Evolutionary conservation across 2,797 vertebrate species (phyloP).

Genomic region (Synaphobranchus kaupii): DNA sequence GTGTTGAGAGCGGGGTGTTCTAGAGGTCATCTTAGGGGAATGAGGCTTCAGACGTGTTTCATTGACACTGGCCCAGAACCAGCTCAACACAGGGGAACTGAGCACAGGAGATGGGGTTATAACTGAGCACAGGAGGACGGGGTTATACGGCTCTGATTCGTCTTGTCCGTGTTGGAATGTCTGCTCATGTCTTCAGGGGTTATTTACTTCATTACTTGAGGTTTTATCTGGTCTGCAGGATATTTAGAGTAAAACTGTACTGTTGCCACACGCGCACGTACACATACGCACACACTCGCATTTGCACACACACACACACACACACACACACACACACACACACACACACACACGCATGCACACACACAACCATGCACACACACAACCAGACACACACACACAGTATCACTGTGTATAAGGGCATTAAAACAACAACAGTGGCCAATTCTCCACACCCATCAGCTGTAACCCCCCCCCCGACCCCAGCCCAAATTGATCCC

Average conservation of each 20-base stretch:
- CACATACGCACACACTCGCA: neutral
- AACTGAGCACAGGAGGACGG: neutral
- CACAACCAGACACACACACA: constrained; percentile 10
- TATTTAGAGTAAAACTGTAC: neutral
- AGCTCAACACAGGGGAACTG: neutral
- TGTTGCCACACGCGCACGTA: neutral
- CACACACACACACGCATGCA: neutral
- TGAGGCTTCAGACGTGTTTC: neutral
- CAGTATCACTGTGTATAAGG: neutral
- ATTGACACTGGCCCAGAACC: neutral
- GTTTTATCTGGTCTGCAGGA: neutral
- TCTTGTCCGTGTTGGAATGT: neutral
- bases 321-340: neutral
- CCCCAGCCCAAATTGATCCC: neutral
- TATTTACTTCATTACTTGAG: neutral
- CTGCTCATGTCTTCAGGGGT: neutral
- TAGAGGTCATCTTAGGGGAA: neutral
- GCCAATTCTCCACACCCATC: neutral
- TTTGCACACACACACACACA: neutral
- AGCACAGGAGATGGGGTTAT: neutral
- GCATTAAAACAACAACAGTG: neutral
- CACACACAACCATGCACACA: neutral
- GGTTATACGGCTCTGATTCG: neutral
- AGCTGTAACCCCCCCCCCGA: neutral
- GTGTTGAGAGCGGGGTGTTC: neutral